Conservation (phyloP, 92 coral and sea anemone genomes). For the Palythoa grandis region DNA sequence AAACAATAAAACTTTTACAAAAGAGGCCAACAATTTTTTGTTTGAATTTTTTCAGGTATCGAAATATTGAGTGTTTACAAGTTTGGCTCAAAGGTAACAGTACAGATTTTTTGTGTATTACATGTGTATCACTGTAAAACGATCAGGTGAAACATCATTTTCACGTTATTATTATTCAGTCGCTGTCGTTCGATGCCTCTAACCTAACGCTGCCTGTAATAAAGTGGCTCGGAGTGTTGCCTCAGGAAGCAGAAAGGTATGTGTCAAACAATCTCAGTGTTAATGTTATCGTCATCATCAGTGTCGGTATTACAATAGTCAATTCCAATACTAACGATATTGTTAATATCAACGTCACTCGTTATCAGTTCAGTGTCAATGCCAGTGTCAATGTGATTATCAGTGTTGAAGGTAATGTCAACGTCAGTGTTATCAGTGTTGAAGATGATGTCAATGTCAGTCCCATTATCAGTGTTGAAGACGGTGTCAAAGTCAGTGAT, state of each 20-base stretch:
- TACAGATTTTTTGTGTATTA: background rate
- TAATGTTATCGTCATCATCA: background rate
- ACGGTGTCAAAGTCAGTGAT: too few species aligned
- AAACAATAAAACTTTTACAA: too few species aligned
- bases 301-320: background rate
- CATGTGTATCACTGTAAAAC: background rate
- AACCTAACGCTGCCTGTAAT: slow-evolving; percentile 83
- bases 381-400: background rate
- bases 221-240: slow-evolving; percentile 95
- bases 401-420: too few species aligned
- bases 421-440: too few species aligned
- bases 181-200: slow-evolving; percentile 88
- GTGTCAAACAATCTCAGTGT: background rate
- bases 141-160: background rate
- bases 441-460: too few species aligned
- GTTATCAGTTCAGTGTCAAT: background rate
- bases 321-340: background rate
- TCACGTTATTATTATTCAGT: slow-evolving; percentile 37
- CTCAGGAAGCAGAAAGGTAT: slow-evolving; percentile 88
- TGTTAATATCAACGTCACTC: background rate
- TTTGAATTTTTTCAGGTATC: slow-evolving; percentile 60
- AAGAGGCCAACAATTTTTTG: background rate
- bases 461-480: too few species aligned
- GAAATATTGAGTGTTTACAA: slow-evolving; percentile 95
- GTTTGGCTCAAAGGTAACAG: slow-evolving; percentile 90